Percentiles rank a stretch among this genome's conserved stretches.
phyloP scores from a whole-genome alignment of 2,888 invertebrate species.

The Chloromyia formosa region DNA sequence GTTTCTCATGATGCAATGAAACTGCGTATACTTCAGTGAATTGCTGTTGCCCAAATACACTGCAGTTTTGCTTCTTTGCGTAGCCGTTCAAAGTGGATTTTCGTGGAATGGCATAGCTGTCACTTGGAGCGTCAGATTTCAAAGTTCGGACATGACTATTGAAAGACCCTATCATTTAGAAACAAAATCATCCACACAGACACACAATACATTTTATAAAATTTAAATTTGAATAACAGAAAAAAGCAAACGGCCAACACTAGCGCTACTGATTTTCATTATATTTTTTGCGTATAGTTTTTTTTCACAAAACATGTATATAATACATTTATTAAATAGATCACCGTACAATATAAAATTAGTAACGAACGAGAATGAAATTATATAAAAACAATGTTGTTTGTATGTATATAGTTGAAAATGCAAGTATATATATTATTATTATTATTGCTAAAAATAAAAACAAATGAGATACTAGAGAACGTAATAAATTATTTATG shows the following conservation, averaged over 20 bases:
- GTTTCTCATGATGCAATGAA: too few relatives aligned
- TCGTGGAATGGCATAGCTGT: too few relatives aligned
- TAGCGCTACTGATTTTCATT: background rate
- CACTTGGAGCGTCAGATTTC: too few relatives aligned
- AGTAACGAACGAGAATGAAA: conserved; percentile 17
- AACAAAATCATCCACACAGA: too few relatives aligned
- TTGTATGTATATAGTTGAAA: conserved; percentile 33
- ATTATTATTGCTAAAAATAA: background rate
- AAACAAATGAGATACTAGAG: background rate
- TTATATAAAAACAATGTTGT: conserved; percentile 12
- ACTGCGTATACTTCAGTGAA: too few relatives aligned
- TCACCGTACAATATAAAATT: background rate
- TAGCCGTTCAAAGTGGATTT: too few relatives aligned
- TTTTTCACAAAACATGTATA: conserved; percentile 35
- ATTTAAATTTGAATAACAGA: too few relatives aligned
- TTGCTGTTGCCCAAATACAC: too few relatives aligned
- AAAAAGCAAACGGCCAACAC: background rate
- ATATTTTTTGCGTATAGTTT: background rate
- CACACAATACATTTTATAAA: too few relatives aligned
- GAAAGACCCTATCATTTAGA: too few relatives aligned
- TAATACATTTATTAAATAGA: conserved; percentile 6
- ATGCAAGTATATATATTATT: background rate
- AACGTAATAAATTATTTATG: conserved; percentile 35
- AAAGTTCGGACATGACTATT: too few relatives aligned
- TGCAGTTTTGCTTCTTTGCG: too few relatives aligned